Evolutionary conservation across 2,797 vertebrate genomes (phyloP).

Genomic region (Podarcis lilfordi): DNA sequence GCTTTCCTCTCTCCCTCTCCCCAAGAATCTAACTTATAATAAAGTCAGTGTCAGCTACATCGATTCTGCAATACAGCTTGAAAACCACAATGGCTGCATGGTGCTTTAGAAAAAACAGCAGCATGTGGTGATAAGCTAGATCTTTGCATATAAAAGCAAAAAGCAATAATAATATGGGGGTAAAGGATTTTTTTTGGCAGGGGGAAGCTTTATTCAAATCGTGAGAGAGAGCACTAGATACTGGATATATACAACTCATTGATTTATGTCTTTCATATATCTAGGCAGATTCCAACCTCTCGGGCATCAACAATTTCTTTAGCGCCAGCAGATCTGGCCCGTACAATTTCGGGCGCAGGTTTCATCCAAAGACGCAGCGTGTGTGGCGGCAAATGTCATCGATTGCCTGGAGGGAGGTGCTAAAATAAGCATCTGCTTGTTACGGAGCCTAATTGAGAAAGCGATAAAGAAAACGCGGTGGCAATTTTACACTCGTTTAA

Average conservation of each 20-base stretch:
- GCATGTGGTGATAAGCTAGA: not conserved
- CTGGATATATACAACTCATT: not conserved
- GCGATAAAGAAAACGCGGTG: conserved; percentile 7
- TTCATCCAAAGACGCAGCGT: conserved; percentile 10
- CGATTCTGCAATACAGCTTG: too few relatives aligned
- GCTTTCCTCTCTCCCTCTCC: not conserved
- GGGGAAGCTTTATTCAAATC: not conserved
- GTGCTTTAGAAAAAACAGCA: not conserved
- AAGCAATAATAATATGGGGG: not conserved
- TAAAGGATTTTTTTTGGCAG: not conserved
- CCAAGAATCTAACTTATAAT: too few relatives aligned
- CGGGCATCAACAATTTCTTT: not conserved
- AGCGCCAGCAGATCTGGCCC: not conserved
- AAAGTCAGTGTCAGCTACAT: too few relatives aligned
- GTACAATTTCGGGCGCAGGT: not conserved
- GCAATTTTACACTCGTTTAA: conserved; percentile 35
- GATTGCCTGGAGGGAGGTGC: not conserved
- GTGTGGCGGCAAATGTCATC: not conserved
- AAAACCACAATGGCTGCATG: too few relatives aligned
- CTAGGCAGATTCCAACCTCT: not conserved
- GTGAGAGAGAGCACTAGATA: not conserved
- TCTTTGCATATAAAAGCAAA: not conserved
- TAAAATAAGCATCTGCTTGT: conserved; percentile 45
- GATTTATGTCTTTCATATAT: not conserved
- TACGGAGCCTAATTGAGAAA: conserved; percentile 18